phyloP scores from a whole-genome alignment of 2,888 invertebrate species.

The Physocephala rufipes region DNA sequence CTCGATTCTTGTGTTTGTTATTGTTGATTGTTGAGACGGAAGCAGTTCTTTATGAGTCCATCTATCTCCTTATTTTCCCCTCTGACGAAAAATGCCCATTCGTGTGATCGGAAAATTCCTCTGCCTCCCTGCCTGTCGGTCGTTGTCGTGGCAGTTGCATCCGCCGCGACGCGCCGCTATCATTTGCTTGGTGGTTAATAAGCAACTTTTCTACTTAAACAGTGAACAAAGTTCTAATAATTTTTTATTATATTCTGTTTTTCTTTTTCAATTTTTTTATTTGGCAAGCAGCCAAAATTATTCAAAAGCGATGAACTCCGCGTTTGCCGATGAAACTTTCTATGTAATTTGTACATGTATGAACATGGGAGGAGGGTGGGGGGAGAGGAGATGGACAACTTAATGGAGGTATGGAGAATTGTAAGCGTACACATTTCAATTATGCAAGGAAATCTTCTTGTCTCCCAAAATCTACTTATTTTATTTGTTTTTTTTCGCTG shows the following conservation, averaged over 20 bases:
- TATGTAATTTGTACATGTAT: neutral
- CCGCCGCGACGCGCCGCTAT: neutral
- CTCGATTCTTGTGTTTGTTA: neutral
- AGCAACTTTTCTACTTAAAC: slow-evolving; percentile 57
- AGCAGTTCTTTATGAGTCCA: slow-evolving; percentile 20
- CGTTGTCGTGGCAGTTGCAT: slow-evolving; percentile 46
- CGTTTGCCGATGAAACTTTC: slow-evolving; percentile 23
- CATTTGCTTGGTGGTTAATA: slow-evolving; percentile 34
- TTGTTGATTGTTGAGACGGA: slow-evolving; percentile 16
- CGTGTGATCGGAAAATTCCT: no score
- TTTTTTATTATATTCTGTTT: slow-evolving; percentile 57
- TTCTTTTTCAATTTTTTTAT: slow-evolving; percentile 51
- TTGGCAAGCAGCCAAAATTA: slow-evolving; percentile 59
- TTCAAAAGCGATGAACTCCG: slow-evolving; percentile 29
- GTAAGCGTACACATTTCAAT: no score
- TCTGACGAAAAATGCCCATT: no score
- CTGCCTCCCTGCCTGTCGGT: slow-evolving; percentile 34
- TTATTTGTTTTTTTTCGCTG: neutral
- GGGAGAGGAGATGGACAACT: neutral
- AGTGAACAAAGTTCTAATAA: slow-evolving; percentile 60
- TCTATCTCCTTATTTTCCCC: neutral
- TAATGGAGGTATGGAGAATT: neutral
- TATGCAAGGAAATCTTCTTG: no score
- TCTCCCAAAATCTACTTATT: neutral
- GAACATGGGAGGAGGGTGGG: neutral